Percentiles rank a stretch among this genome's conserved stretches.
phyloP scores from a whole-genome alignment of 1,140 invertebrate genomes.

The Chelonus insularis region DNA sequence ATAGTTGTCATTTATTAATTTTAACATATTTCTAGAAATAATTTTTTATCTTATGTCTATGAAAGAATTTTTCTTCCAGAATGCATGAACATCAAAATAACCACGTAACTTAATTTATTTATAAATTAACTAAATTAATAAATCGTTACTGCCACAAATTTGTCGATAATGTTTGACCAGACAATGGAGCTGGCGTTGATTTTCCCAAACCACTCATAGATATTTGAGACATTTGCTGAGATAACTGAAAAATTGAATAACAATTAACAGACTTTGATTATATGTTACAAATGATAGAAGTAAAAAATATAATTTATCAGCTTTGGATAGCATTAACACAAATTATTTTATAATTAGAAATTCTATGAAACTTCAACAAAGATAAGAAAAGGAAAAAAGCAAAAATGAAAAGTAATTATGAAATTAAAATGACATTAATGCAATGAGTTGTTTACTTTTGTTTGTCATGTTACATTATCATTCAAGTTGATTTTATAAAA shows the following conservation, averaged over 20 bases:
- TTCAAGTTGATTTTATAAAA: no score
- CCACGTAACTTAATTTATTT: no score
- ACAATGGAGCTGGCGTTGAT: slow-evolving; percentile 40
- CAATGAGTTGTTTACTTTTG: no score
- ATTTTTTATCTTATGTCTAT: neutral
- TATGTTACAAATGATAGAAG: neutral
- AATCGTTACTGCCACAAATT: slow-evolving; percentile 62
- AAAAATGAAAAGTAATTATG: no score
- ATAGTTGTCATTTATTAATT: neutral
- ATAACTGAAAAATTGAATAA: slow-evolving; percentile 52
- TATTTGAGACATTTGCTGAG: slow-evolving; percentile 64
- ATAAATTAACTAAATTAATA: slow-evolving; percentile 33
- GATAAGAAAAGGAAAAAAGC: neutral
- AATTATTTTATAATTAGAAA: no score
- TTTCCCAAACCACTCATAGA: slow-evolving; percentile 54
- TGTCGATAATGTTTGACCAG: slow-evolving; percentile 60
- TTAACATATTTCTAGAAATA: neutral
- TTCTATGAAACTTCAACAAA: neutral
- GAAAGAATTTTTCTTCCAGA: no score
- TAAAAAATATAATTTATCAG: no score
- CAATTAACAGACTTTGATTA: neutral
- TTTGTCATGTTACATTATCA: no score
- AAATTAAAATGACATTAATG: no score
- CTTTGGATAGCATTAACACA: no score
- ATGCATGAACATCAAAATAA: no score